phyloP scores from a whole-genome alignment of 2,888 invertebrate species.

The Silvanus unidentatus region DNA sequence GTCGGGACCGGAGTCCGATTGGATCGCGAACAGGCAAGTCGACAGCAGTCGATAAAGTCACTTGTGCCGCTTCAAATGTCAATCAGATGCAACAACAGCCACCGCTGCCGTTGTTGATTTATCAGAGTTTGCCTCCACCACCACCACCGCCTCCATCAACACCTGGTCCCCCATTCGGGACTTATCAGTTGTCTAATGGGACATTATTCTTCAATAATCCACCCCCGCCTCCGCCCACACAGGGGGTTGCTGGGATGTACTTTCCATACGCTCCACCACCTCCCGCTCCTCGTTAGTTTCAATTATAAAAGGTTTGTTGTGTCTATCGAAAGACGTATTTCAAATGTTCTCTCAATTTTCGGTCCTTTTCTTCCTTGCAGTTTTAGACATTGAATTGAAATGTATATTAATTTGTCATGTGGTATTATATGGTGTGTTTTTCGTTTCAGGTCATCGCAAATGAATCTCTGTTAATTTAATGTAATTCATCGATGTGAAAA shows the following conservation, averaged over 20 bases:
- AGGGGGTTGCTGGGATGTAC: constrained; percentile 26
- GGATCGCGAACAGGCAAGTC: not conserved
- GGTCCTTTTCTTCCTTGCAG: no score
- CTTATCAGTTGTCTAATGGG: constrained; percentile 38
- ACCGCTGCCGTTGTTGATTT: constrained; percentile 16
- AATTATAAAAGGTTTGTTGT: no score
- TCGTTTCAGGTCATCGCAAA: no score
- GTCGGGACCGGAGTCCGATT: constrained; percentile 15
- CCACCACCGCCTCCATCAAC: constrained; percentile 31
- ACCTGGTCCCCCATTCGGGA: constrained; percentile 22
- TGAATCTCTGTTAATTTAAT: no score
- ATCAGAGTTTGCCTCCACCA: constrained; percentile 21
- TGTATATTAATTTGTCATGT: no score
- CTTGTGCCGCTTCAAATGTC: constrained; percentile 2
- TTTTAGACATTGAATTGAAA: no score
- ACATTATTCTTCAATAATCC: constrained; percentile 40
- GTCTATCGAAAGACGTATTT: no score
- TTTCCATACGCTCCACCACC: constrained; percentile 39
- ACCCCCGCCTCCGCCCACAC: constrained; percentile 33
- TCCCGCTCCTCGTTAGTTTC: constrained; percentile 33
- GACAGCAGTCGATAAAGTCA: constrained; percentile 9
- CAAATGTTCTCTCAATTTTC: no score
- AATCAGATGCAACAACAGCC: not conserved
- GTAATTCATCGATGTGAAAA: no score
- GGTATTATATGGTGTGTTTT: no score